A percentile compares a stretch with the other conserved stretches of the same genome.
phyloP scores from a whole-genome alignment of 2,113 vertebrate genomes.

The Fregata magnificens region DNA sequence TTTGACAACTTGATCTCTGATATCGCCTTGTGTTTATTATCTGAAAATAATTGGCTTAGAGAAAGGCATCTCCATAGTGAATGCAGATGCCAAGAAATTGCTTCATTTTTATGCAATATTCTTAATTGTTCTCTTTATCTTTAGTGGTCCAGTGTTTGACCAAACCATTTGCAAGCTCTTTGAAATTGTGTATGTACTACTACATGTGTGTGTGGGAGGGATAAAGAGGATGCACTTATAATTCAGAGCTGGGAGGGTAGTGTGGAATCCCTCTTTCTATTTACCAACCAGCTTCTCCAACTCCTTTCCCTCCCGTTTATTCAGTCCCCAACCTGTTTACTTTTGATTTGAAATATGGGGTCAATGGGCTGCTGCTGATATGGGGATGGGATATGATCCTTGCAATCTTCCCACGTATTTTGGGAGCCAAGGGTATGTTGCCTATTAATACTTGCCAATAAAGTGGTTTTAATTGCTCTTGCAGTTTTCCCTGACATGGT shows the following conservation, averaged over 20 bases:
- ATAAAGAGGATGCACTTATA: not conserved
- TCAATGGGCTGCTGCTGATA: not conserved
- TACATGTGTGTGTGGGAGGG: not conserved
- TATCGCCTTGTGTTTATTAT: constrained; percentile 43
- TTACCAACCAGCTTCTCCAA: not conserved
- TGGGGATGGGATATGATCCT: not conserved
- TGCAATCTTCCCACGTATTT: not conserved
- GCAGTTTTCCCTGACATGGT: not conserved
- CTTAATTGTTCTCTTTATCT: constrained; percentile 65
- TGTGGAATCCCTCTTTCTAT: not conserved
- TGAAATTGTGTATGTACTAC: constrained; percentile 9
- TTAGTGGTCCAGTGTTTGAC: constrained; percentile 51
- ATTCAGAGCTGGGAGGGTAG: not conserved
- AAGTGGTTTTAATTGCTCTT: not conserved
- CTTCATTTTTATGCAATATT: constrained; percentile 59
- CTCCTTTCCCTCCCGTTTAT: not conserved
- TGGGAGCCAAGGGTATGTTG: not conserved
- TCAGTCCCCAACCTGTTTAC: not conserved
- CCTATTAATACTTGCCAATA: not conserved
- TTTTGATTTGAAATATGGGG: not conserved
- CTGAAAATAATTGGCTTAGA: constrained; percentile 51
- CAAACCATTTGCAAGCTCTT: constrained; percentile 54
- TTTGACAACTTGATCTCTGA: constrained; percentile 53
- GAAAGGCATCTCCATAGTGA: constrained; percentile 40
- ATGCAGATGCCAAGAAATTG: constrained; percentile 58